Evolutionary conservation across 2,888 invertebrate genomes (phyloP).

Genomic region (Dromius quadrimaculatus): DNA sequence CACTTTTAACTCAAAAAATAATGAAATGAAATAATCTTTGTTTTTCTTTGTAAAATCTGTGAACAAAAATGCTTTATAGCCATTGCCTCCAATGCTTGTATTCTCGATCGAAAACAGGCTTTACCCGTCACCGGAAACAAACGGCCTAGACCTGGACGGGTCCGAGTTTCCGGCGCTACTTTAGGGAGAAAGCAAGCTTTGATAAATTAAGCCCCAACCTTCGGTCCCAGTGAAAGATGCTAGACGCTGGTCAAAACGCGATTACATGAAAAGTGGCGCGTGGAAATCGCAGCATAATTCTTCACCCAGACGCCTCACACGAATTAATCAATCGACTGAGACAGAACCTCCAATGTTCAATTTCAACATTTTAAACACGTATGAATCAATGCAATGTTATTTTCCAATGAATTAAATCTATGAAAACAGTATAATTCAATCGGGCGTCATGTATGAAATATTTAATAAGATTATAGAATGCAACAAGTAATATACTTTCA

Average conservation of each 20-base stretch:
- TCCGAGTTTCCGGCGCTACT: constrained; percentile 16
- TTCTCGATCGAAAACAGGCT: constrained; percentile 48
- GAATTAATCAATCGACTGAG: too few species aligned
- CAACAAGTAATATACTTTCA: constrained; percentile 3
- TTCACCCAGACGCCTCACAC: constrained; percentile 9
- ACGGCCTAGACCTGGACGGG: constrained; percentile 24
- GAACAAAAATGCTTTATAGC: too few species aligned
- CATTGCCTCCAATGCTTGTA: constrained; percentile 18
- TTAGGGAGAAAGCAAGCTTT: constrained; percentile 18
- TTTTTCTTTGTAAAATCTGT: too few species aligned
- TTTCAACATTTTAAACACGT: too few species aligned
- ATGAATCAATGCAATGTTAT: too few species aligned
- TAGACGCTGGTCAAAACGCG: constrained; percentile 49
- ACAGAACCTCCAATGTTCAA: too few species aligned
- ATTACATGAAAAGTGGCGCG: constrained; percentile 46
- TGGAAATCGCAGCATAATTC: constrained; percentile 47
- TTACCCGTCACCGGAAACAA: constrained; percentile 46
- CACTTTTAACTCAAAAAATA: too few species aligned
- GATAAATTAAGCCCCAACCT: constrained; percentile 48
- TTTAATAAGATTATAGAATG: neutral
- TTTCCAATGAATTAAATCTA: too few species aligned
- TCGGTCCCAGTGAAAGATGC: constrained; percentile 33
- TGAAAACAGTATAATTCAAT: too few species aligned
- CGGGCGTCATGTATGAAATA: too few species aligned
- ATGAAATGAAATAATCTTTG: too few species aligned